A percentile compares a stretch with the other conserved stretches of the same genome.
Evolutionary conservation across 2,888 invertebrate species (phyloP).

Genomic region (Tineola bisselliella): DNA sequence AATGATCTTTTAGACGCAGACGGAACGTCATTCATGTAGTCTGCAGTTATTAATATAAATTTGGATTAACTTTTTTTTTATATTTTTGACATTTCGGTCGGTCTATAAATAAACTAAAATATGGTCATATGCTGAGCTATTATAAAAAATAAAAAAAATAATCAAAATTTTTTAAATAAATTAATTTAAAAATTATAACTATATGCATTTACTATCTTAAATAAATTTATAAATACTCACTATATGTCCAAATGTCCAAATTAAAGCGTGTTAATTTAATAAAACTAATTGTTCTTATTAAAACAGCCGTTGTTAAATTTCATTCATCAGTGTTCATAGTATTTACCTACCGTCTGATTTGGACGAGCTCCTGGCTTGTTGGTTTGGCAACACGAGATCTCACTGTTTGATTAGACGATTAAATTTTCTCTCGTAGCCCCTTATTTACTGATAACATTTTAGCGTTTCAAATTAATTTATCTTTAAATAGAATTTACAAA

Average conservation of each 20-base stretch:
- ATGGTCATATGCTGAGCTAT: too few species aligned
- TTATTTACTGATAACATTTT: background rate
- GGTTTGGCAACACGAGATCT: constrained; percentile 20
- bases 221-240: too few species aligned
- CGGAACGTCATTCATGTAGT: too few species aligned
- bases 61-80: too few species aligned
- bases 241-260: background rate
- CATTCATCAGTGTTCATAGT: constrained; percentile 3
- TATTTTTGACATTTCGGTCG: too few species aligned
- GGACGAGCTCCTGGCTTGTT: constrained; percentile 17
- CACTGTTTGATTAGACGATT: constrained; percentile 18
- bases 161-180: too few species aligned
- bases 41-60: too few species aligned
- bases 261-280: background rate
- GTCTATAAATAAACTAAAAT: too few species aligned
- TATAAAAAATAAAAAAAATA: too few species aligned
- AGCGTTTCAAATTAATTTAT: background rate
- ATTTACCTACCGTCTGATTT: constrained; percentile 18
- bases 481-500: background rate
- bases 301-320: background rate
- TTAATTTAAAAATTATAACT: too few species aligned
- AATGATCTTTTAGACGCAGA: too few species aligned
- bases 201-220: too few species aligned
- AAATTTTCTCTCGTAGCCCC: constrained; percentile 14
- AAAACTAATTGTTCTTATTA: background rate